Percentiles rank a stretch among this genome's conserved stretches.
These are phyloP conservation scores for Mylabris sibirica DNA, from an alignment of 2,888 invertebrate genomes.

Conservation along the genomic window DNA sequence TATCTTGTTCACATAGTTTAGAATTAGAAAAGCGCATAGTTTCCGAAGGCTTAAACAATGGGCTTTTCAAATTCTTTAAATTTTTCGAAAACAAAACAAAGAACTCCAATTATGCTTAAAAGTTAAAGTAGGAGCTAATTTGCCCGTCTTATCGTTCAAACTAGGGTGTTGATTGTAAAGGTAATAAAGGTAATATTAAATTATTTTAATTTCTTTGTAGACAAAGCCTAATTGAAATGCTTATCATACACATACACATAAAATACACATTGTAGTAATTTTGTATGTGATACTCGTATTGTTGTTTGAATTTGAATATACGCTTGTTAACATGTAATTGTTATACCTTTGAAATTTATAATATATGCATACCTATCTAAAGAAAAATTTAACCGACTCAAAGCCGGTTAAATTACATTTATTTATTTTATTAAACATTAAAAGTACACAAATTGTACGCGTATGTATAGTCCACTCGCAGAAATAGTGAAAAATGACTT, in stretches of 20 bases:
- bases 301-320: slow-evolving; percentile 8
- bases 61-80: no score
- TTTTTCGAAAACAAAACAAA: no score
- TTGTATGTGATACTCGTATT: slow-evolving; percentile 1
- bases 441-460: not conserved
- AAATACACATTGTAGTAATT: slow-evolving; percentile 3
- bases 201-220: slow-evolving; percentile 1
- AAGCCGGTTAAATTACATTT: not conserved
- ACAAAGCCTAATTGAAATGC: not conserved
- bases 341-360: slow-evolving; percentile 1
- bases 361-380: not conserved
- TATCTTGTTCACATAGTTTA: no score
- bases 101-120: no score
- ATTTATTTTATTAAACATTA: not conserved
- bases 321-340: slow-evolving; percentile 7
- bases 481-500: no score
- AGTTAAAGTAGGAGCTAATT: no score
- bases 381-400: not conserved
- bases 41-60: no score
- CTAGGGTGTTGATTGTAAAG: no score
- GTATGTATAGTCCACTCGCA: no score
- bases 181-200: not conserved
- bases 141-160: no score
- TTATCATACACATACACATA: not conserved
- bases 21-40: no score